Conservation (phyloP, 2,888 invertebrate genomes). For the Chalcis sispes region DNA sequence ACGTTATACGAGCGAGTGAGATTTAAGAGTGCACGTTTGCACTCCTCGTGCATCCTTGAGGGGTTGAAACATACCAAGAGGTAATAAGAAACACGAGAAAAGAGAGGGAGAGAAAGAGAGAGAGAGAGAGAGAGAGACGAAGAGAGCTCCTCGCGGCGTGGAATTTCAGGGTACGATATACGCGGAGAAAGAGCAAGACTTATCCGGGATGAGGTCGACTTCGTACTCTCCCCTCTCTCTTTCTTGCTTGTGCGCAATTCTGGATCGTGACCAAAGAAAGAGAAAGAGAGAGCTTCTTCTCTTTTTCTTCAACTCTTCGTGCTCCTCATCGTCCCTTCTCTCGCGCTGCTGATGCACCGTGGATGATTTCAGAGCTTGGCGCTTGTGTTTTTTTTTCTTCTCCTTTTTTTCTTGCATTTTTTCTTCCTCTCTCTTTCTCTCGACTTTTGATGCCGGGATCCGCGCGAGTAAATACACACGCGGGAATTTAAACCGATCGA, state of each 20-base stretch:
- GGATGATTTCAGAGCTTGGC: slow-evolving; percentile 46
- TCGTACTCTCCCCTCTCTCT: too few species aligned
- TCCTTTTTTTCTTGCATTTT: slow-evolving; percentile 26
- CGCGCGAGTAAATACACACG: too few species aligned
- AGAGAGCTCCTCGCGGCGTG: not conserved
- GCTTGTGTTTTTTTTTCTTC: slow-evolving; percentile 40
- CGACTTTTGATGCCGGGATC: slow-evolving; percentile 4
- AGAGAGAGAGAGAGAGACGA: not conserved
- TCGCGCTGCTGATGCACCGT: slow-evolving; percentile 39
- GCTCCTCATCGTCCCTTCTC: not conserved
- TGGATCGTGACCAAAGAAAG: slow-evolving; percentile 58
- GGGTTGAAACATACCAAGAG: slow-evolving; percentile 12
- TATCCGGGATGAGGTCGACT: slow-evolving; percentile 51
- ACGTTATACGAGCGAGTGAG: slow-evolving; percentile 9
- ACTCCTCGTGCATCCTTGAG: slow-evolving; percentile 40
- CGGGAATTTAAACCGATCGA: slow-evolving; percentile 28
- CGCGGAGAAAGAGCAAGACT: slow-evolving; percentile 11
- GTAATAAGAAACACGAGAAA: slow-evolving; percentile 18
- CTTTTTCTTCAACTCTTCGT: slow-evolving; percentile 22
- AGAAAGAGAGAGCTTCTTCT: slow-evolving; percentile 41
- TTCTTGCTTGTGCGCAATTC: too few species aligned
- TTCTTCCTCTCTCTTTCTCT: too few species aligned
- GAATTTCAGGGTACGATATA: slow-evolving; percentile 22
- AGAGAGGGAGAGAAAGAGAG: slow-evolving; percentile 17
- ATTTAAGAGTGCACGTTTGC: slow-evolving; percentile 40